Evolutionary conservation across 2,888 invertebrate species (phyloP), one percentile per base, ranked within the genome.

Genomic region (Caenorhabditis uteleia): DNA sequence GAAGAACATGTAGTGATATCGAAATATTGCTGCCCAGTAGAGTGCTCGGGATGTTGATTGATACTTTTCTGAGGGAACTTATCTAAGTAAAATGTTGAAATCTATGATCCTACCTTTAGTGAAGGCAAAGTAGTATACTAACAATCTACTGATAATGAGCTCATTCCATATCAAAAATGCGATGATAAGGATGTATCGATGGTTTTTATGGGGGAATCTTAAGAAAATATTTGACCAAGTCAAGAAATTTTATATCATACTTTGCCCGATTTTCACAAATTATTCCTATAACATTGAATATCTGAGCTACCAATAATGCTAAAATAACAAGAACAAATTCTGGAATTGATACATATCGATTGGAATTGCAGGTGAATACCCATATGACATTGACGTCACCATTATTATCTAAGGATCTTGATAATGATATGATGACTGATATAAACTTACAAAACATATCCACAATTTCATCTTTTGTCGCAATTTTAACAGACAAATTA

Each of bases 1-100:
- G 25, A 60, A 48, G 34, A 53, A 55, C 60, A 60, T 50, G 31
- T 60, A 60, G 31, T 60, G 60, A 36, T 60, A 60, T 10, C 60
- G 45, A 20, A 49, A 46, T n/a, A 60, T 3, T 7, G 49, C 60
- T 1, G 60, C 60, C 54, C 54, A 60, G 25, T 46, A 60, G 2
- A 60, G 34, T 6, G 40, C 10, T 29, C 34, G 7, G 0, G 53
- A 60, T 0, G 38, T 14, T 1, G 23, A 20, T 25, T 45, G 39
- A 6, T 16, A 3, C 2, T 26, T 3, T 8, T 31, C 55, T 55
- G 40, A 14, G 25, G 23, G 4, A 3, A 29, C 7, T 5, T 20
- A 36, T 25, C 16, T 14, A 33, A 42, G 2, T 16, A 36, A 38
- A 18, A 38, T 12, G 16, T 21, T 53, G n/a, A n/a, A n/a, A n/a